A percentile compares a stretch with the other conserved stretches of the same genome.
phyloP scores from a whole-genome alignment of 2,888 invertebrate species.

The Clostera curtula region DNA sequence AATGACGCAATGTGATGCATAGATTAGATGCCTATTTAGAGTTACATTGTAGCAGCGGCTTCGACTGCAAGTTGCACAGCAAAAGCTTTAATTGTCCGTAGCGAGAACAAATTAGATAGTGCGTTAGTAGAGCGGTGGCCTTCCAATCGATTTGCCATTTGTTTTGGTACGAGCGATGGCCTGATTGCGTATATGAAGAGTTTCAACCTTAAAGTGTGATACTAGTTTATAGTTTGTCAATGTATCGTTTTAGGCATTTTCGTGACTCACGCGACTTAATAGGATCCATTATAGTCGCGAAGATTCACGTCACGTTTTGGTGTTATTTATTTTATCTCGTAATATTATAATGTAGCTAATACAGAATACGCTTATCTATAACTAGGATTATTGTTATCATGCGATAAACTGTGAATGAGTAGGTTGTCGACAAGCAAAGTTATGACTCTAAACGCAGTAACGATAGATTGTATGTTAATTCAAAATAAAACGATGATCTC shows the following conservation, averaged over 20 bases:
- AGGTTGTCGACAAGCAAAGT: slow-evolving; percentile 18
- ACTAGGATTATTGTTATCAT: slow-evolving; percentile 25
- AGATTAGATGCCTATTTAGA: slow-evolving; percentile 47
- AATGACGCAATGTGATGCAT: slow-evolving; percentile 70
- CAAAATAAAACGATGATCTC: slow-evolving; percentile 37
- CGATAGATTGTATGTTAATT: slow-evolving; percentile 24
- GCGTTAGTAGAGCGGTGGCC: slow-evolving; percentile 35
- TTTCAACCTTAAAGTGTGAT: slow-evolving; percentile 51
- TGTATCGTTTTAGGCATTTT: slow-evolving; percentile 19
- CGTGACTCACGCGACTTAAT: slow-evolving; percentile 20
- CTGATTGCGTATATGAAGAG: slow-evolving; percentile 21
- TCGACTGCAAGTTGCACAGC: slow-evolving; percentile 46
- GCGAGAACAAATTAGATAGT: slow-evolving; percentile 40
- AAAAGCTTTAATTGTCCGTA: slow-evolving; percentile 65
- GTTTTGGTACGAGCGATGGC: slow-evolving; percentile 28
- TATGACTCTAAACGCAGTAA: slow-evolving; percentile 18
- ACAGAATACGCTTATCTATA: slow-evolving; percentile 51
- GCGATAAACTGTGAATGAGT: slow-evolving; percentile 16
- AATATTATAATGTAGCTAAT: slow-evolving; percentile 27
- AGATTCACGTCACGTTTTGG: slow-evolving; percentile 16
- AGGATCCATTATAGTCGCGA: slow-evolving; percentile 15
- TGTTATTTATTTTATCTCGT: slow-evolving; percentile 30
- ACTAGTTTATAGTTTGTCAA: slow-evolving; percentile 48
- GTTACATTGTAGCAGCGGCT: slow-evolving; percentile 44
- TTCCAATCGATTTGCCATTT: slow-evolving; percentile 31